Evolutionary conservation across 92 coral and sea anemone species (phyloP).

Genomic region (Bergia sp.): DNA sequence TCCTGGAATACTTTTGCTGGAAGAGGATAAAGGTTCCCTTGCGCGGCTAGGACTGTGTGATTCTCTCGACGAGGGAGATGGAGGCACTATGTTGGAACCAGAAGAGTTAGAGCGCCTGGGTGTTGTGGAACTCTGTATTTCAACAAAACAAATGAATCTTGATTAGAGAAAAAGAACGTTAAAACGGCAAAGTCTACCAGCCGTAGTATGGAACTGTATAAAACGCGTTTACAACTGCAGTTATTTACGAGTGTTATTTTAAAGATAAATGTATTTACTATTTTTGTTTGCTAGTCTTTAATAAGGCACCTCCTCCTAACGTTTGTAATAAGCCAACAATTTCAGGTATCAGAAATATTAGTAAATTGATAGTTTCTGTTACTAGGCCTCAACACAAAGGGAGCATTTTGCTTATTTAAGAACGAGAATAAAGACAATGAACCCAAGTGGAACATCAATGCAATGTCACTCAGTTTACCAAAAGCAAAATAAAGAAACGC

Average conservation of each 20-base stretch:
- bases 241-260: too few relatives aligned
- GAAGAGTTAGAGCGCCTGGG: not conserved
- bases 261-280: not conserved
- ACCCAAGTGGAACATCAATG: too few relatives aligned
- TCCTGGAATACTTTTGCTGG: constrained; percentile 6
- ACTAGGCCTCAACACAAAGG: too few relatives aligned
- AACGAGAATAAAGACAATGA: too few relatives aligned
- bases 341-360: not conserved
- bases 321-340: not conserved
- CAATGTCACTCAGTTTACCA: too few relatives aligned
- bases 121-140: not conserved
- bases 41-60: constrained; percentile 28
- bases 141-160: not conserved
- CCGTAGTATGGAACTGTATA: not conserved
- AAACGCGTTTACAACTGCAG: too few relatives aligned
- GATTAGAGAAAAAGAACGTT: not conserved
- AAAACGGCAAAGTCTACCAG: not conserved
- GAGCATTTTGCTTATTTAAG: too few relatives aligned
- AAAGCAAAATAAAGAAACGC: too few relatives aligned
- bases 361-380: not conserved
- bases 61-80: constrained; percentile 3
- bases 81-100: not conserved
- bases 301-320: not conserved
- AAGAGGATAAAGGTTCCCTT: constrained; percentile 18
- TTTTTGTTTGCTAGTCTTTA: not conserved